These are phyloP conservation scores for Glareola pratincola DNA, from an alignment of 2,113 vertebrate species.

Conservation along the genomic window DNA sequence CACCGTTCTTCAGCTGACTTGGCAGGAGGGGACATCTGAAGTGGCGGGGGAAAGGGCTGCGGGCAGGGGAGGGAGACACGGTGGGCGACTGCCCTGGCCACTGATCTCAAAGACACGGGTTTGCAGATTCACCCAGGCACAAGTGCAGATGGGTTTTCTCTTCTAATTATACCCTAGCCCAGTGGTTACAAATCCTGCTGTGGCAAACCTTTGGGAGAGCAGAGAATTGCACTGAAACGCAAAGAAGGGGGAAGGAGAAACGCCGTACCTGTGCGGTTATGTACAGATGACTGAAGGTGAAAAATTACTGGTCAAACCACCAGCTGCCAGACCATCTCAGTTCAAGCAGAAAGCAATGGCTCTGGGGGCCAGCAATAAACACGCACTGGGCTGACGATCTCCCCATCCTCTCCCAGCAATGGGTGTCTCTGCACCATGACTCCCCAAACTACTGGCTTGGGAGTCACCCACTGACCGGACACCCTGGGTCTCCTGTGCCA, in stretches of 20 bases:
- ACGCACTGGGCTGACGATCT: neutral
- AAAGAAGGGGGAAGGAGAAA: neutral
- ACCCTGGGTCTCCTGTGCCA: neutral
- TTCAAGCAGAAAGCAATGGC: neutral
- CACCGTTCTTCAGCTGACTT: conserved; percentile 7
- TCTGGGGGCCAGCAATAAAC: neutral
- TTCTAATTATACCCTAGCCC: neutral
- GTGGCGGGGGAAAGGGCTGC: neutral
- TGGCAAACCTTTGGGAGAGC: neutral
- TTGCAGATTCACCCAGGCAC: neutral
- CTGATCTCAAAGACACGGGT: neutral
- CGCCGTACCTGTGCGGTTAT: neutral
- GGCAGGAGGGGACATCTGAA: neutral
- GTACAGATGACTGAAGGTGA: neutral
- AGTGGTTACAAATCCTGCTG: neutral
- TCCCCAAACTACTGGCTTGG: neutral
- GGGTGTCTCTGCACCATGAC: neutral
- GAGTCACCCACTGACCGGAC: neutral
- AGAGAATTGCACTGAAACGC: neutral
- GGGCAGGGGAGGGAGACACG: neutral
- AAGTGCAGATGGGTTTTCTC: neutral
- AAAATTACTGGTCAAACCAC: neutral
- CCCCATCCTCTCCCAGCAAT: neutral
- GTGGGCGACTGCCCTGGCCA: neutral
- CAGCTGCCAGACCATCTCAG: neutral